Percentiles rank a stretch among this genome's conserved stretches.
Conservation (phyloP, 1,140 invertebrate species). For the Brachionus manjavacas region DNA sequence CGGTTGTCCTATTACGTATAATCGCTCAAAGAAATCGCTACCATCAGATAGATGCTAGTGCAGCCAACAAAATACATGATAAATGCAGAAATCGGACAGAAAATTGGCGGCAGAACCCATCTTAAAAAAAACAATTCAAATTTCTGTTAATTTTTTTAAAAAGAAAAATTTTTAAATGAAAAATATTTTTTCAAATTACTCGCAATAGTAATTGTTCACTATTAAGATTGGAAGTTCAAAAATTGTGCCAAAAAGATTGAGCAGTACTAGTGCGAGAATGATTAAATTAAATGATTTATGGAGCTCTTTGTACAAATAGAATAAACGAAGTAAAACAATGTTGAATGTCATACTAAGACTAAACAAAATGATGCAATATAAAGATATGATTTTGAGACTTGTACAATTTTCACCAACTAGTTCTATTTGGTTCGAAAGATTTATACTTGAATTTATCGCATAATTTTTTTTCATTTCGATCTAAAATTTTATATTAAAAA, state of each 20-base stretch:
- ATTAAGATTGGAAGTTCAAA: conserved; percentile 17
- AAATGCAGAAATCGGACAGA: not conserved
- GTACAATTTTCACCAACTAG: not conserved
- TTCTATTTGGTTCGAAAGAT: not conserved
- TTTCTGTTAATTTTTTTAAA: too few species aligned
- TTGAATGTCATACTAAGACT: not conserved
- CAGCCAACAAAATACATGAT: conserved; percentile 23
- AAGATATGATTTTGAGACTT: not conserved
- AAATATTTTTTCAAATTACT: too few species aligned
- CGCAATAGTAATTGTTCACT: not conserved
- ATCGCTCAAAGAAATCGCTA: not conserved
- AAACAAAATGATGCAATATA: conserved; percentile 2
- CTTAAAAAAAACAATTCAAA: not conserved
- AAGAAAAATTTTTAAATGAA: too few species aligned
- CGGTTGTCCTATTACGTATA: not conserved
- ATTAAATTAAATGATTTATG: conserved; percentile 7
- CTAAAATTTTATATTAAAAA: too few species aligned
- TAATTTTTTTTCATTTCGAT: not conserved
- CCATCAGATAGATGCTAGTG: conserved; percentile 30
- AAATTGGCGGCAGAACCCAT: not conserved
- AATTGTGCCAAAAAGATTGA: conserved; percentile 7
- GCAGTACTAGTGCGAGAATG: not conserved
- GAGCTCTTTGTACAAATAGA: not conserved
- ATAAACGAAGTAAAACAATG: not conserved
- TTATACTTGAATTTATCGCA: not conserved